Percentiles rank a stretch among this genome's conserved stretches.
Evolutionary conservation across 2,113 vertebrate genomes (phyloP).

Genomic region (Bufo gargarizans): DNA sequence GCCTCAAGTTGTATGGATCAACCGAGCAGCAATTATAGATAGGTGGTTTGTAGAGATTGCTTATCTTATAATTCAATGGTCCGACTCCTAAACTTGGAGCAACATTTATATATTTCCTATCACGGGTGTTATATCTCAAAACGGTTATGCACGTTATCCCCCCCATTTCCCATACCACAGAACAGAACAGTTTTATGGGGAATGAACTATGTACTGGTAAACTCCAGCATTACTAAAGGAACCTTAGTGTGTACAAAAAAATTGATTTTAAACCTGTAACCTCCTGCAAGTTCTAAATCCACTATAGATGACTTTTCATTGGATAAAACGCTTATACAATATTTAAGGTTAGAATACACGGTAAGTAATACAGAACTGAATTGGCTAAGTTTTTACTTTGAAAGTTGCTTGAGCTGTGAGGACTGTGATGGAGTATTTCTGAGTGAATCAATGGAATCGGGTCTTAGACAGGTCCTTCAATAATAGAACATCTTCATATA

Average conservation of each 20-base stretch:
- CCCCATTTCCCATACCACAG: not conserved
- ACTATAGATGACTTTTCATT: not conserved
- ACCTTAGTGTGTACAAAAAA: not conserved
- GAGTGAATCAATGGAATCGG: not conserved
- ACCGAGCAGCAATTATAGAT: not conserved
- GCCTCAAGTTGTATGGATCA: not conserved
- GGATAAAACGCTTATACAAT: not conserved
- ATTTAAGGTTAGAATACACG: not conserved
- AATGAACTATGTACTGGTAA: not conserved
- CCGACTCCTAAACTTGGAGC: not conserved
- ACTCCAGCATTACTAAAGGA: not conserved
- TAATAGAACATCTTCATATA: conserved; percentile 4
- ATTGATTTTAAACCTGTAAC: not conserved
- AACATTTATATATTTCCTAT: not conserved
- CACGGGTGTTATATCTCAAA: not conserved
- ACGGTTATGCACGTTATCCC: not conserved
- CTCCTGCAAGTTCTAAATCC: not conserved
- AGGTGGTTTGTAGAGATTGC: not conserved
- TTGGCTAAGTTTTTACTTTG: not conserved
- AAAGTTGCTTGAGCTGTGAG: conserved; percentile 30
- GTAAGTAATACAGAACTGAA: not conserved
- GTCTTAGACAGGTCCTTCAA: not conserved
- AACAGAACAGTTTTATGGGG: not conserved
- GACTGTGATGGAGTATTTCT: not conserved
- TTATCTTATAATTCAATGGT: not conserved